phyloP scores from a whole-genome alignment of 1,140 invertebrate species.

The Cyrtorhinus lividipennis region DNA sequence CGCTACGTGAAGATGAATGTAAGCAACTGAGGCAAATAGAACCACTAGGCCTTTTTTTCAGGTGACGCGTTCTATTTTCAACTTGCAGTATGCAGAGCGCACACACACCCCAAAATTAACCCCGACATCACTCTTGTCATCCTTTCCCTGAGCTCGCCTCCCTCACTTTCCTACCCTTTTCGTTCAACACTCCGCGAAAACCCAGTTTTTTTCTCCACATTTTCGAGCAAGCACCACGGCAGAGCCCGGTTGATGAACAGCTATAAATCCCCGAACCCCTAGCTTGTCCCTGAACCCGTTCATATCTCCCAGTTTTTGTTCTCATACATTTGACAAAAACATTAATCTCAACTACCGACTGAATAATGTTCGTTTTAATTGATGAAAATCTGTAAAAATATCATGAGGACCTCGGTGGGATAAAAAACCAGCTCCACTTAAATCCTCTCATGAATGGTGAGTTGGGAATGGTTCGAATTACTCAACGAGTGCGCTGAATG shows the following conservation, averaged over 20 bases:
- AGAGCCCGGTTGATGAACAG: not conserved
- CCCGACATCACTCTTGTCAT: too few relatives aligned
- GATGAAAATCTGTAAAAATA: not conserved
- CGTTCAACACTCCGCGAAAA: slow-evolving; percentile 2
- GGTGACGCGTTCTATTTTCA: too few relatives aligned
- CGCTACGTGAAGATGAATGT: too few relatives aligned
- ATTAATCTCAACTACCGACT: not conserved
- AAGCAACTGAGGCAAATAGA: too few relatives aligned
- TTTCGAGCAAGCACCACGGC: not conserved
- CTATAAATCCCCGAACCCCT: not conserved
- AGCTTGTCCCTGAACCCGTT: not conserved
- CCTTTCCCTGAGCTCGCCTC: not conserved
- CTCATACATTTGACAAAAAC: not conserved
- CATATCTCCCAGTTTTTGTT: not conserved
- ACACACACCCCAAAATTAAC: too few relatives aligned
- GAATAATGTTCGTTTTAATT: not conserved
- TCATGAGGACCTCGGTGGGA: not conserved
- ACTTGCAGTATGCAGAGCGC: too few relatives aligned
- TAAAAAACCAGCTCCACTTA: too few relatives aligned
- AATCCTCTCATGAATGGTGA: too few relatives aligned
- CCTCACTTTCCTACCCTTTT: not conserved
- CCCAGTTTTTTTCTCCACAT: not conserved
- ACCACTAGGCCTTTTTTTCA: too few relatives aligned
- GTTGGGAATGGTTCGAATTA: not conserved
- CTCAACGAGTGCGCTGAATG: not conserved